Percentiles rank a stretch among this genome's conserved stretches.
Evolutionary conservation across 2,113 vertebrate species (phyloP).

Genomic region (Elephas maximus): DNA sequence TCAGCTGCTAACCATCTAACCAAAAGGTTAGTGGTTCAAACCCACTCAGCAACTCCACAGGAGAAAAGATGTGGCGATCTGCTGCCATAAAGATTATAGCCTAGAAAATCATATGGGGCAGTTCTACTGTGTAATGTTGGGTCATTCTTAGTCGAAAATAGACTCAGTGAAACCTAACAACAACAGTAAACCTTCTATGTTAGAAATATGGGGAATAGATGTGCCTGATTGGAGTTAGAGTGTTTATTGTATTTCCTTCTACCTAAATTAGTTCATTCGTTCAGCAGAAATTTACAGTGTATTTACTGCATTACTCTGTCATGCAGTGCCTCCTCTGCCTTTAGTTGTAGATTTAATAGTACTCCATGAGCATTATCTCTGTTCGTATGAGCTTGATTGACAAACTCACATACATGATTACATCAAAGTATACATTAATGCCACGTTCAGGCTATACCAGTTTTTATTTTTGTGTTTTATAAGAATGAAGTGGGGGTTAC

Average conservation of each 20-base stretch:
- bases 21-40: neutral
- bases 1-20: neutral
- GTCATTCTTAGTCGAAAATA: neutral
- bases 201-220: neutral
- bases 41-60: neutral
- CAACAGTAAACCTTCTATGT: neutral
- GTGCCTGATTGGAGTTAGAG: neutral
- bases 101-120: neutral
- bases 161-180: neutral
- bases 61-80: neutral
- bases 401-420: neutral
- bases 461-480: constrained; percentile 21
- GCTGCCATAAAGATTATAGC: neutral
- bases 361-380: neutral
- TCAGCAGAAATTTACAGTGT: neutral
- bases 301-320: neutral
- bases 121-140: neutral
- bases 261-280: neutral
- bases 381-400: neutral
- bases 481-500: neutral
- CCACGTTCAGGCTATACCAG: neutral
- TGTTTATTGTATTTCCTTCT: neutral
- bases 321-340: neutral
- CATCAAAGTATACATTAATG: neutral
- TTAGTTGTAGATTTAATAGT: neutral